Conservation (phyloP, 1,140 invertebrate species). For the Riptortus pedestris region DNA sequence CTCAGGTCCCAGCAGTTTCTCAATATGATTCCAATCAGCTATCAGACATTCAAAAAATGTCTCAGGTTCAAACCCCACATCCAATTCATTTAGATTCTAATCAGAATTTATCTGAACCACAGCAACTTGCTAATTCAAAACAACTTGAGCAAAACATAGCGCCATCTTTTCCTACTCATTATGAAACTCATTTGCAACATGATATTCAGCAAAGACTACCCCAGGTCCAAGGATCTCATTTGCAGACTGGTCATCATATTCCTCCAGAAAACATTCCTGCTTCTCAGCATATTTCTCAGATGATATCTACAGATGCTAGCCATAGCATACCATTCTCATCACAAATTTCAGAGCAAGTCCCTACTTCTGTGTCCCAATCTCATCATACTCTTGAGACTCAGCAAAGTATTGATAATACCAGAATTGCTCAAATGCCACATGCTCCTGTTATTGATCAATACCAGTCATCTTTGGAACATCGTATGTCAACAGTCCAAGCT, state of each 20-base stretch:
- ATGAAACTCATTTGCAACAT: not conserved
- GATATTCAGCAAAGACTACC: not conserved
- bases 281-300: too few species aligned
- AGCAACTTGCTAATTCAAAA: not conserved
- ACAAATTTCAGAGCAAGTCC: conserved; percentile 29
- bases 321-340: too few species aligned
- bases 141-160: not conserved
- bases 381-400: conserved; percentile 3
- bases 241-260: not conserved
- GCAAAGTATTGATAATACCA: not conserved
- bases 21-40: not conserved
- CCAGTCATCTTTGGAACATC: too few species aligned
- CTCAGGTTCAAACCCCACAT: conserved; percentile 12
- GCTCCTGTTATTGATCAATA: conserved; percentile 41
- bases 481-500: conserved; percentile 6
- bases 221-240: not conserved
- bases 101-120: not conserved
- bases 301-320: too few species aligned
- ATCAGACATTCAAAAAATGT: conserved; percentile 1
- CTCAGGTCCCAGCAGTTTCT: not conserved
- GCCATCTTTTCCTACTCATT: too few species aligned
- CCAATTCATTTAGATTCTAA: not conserved
- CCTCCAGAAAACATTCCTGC: not conserved
- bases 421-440: conserved; percentile 32
- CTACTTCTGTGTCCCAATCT: not conserved